phyloP scores from a whole-genome alignment of 2,888 invertebrate species.

The Hyles lineata region DNA sequence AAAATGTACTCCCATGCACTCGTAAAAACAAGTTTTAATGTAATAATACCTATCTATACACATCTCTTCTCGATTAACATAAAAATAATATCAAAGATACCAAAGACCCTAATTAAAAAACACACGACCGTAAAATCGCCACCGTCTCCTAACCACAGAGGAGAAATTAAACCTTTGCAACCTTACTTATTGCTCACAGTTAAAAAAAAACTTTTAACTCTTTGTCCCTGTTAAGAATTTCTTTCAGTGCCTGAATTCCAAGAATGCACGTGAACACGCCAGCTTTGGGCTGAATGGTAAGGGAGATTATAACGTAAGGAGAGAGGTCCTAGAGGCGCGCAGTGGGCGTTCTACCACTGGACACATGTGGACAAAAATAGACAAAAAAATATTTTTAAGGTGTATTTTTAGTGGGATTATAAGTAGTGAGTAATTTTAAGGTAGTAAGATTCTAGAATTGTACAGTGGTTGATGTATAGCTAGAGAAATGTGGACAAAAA shows the following conservation, averaged over 20 bases:
- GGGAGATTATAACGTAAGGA: constrained; percentile 60
- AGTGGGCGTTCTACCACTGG: constrained; percentile 40
- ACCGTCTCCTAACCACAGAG: not conserved
- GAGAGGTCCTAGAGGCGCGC: constrained; percentile 38
- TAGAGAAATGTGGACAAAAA: no score
- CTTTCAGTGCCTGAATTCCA: constrained; percentile 48
- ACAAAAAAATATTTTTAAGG: not conserved
- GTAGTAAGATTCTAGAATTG: no score
- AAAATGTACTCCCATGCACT: no score
- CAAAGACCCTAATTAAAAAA: not conserved
- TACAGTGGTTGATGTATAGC: no score
- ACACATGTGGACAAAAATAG: constrained; percentile 26
- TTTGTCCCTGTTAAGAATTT: constrained; percentile 21
- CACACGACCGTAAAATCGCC: not conserved
- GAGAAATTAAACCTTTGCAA: not conserved
- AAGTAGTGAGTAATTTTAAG: not conserved
- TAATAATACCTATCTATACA: no score
- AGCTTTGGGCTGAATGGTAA: constrained; percentile 55
- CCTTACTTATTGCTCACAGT: constrained; percentile 8
- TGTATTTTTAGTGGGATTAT: not conserved
- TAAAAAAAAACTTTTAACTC: constrained; percentile 15
- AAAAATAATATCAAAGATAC: no score
- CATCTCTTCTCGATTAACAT: no score
- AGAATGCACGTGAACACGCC: constrained; percentile 53
- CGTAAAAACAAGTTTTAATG: no score